phyloP scores from a whole-genome alignment of 23 tunicate species.

The Halocynthia roretzi region DNA sequence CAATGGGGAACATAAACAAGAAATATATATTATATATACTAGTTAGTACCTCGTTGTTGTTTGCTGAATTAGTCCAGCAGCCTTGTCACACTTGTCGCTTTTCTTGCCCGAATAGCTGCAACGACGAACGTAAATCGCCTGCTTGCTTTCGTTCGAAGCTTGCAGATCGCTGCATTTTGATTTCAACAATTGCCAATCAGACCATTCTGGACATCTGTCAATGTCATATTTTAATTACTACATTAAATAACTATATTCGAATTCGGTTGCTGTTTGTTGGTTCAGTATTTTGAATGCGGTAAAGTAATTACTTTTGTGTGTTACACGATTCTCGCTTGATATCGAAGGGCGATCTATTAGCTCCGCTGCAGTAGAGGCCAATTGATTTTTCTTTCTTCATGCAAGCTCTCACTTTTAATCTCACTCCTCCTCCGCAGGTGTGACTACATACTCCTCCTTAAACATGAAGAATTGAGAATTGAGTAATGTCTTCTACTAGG shows the following conservation, averaged over 20 bases:
- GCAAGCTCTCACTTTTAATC: conserved; percentile 38
- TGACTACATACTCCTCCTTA: conserved; percentile 31
- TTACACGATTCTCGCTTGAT: conserved; percentile 41
- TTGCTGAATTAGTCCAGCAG: not conserved
- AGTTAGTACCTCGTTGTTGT: not conserved
- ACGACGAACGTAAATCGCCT: not conserved
- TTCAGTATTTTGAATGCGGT: not conserved
- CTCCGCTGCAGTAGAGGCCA: conserved; percentile 49
- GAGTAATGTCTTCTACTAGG: too few relatives aligned
- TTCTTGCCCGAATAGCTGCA: not conserved
- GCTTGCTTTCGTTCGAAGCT: not conserved
- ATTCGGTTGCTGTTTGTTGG: not conserved
- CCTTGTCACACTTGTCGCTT: not conserved
- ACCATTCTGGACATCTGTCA: conserved; percentile 20
- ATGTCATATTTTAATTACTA: not conserved
- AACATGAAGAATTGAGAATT: not conserved
- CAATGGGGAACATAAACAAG: too few relatives aligned
- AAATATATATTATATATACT: too few relatives aligned
- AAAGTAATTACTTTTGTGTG: conserved; percentile 14
- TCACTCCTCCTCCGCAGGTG: conserved; percentile 62
- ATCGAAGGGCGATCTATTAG: conserved; percentile 51
- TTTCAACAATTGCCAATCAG: conserved; percentile 2
- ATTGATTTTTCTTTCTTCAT: conserved; percentile 10
- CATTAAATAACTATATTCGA: too few relatives aligned
- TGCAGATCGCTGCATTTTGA: not conserved